phyloP scores from a whole-genome alignment of 2,113 vertebrate genomes.

The Garra rufa region DNA sequence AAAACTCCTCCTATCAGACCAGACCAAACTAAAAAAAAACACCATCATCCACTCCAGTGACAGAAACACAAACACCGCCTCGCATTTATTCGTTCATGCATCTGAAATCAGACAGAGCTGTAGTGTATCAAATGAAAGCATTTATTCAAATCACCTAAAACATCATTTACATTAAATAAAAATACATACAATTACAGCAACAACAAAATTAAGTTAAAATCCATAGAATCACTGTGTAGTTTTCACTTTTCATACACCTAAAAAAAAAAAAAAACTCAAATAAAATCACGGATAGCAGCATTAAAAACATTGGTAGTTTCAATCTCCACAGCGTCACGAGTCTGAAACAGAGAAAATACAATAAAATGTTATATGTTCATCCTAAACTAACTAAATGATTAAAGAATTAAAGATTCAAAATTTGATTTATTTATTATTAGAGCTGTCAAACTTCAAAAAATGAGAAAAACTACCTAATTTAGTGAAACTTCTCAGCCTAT shows the following conservation, averaged over 20 bases:
- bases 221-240: not conserved
- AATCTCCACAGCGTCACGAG: conserved; percentile 23
- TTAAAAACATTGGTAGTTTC: not conserved
- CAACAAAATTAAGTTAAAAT: not conserved
- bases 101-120: not conserved
- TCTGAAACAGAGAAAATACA: conserved; percentile 39
- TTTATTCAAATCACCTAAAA: conserved; percentile 49
- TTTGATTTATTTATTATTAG: too few relatives aligned
- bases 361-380: not conserved
- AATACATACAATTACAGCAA: conserved; percentile 17
- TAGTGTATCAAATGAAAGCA: not conserved
- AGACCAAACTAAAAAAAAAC: too few relatives aligned
- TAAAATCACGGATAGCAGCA: conserved; percentile 23
- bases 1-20: conserved; percentile 2
- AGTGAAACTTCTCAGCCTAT: not conserved
- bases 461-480: rapidly evolving
- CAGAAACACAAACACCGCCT: not conserved
- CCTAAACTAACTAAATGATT: not conserved
- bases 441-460: not conserved
- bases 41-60: not conserved
- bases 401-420: not conserved
- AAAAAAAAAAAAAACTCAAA: not conserved
- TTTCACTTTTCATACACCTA: conserved; percentile 25
- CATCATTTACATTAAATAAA: conserved; percentile 54
- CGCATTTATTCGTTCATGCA: not conserved